Evolutionary conservation across 2,888 invertebrate species (phyloP), one percentile per base, ranked within the genome.

Genomic region (Artemia sp.): DNA sequence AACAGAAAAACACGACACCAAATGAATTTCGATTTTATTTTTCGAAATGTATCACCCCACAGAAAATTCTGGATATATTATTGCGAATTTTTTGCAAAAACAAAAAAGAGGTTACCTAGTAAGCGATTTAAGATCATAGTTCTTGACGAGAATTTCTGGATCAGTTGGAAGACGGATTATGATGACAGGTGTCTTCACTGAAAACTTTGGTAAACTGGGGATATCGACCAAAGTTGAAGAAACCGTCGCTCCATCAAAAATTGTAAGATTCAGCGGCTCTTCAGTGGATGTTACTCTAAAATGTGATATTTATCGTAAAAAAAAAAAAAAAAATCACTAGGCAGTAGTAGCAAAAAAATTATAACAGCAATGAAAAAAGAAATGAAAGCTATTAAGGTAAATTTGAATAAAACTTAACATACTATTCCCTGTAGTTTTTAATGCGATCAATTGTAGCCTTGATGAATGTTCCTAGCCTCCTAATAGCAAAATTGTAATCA

Each of bases 91-190:
- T 14, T 68, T 69, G 24, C 11, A 58, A 58, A 58, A 24, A 19
- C 24, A n/a, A 12, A 11, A 12, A 68, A 68, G 51, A 38, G 24
- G 24, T n/a, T 67, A 71, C 71, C 69, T 71, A 24, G 67, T 50
- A 11, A 71, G 66, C 10, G 67, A 51, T 64, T 71, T 71, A 12
- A 71, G 67, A 67, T 69, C 71, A 51, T 67, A 71, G 8, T 67
- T 69, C 51, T 69, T 71, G 19, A 71, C 71, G 12, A 71, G 52
- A 10, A 38, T n/a, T 58, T 71, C 71, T 19, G 69, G 53, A 12
- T 14, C 38, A 19, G 69, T 67, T 24, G 71, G 71, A 12, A 71
- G 67, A 24, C 71, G 69, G 6, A 71, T 52, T 6, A 71, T 52
- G 12, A 71, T 69, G 38, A 70, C 51, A 8, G 71, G 71, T 14